Evolutionary conservation across 1,140 invertebrate genomes (phyloP).

Genomic region (Sinella curviseta): DNA sequence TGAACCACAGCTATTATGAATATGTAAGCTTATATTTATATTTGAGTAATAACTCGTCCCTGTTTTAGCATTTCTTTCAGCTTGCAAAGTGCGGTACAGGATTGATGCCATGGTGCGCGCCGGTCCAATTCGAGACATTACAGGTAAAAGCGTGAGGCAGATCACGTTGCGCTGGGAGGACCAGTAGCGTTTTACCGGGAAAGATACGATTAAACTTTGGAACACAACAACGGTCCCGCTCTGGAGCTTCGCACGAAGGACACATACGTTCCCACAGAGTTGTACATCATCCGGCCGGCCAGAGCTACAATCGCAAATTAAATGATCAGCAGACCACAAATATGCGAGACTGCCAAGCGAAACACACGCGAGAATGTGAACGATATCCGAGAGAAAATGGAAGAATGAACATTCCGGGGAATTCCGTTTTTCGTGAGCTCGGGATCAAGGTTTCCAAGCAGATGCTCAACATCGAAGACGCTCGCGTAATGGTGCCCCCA

Average conservation of each 20-base stretch:
- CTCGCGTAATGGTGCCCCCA: neutral
- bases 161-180: neutral
- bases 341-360: slow-evolving; percentile 31
- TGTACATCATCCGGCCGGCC: slow-evolving; percentile 34
- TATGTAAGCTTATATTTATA: neutral
- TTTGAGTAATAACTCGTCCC: neutral
- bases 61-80: slow-evolving; percentile 20
- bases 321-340: slow-evolving; percentile 36
- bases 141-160: slow-evolving; percentile 1
- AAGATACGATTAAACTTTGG: neutral
- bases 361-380: slow-evolving; percentile 17
- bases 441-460: neutral
- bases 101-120: slow-evolving; percentile 1
- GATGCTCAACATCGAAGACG: neutral
- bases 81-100: slow-evolving; percentile 37
- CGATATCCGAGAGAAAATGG: slow-evolving; percentile 7
- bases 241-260: slow-evolving; percentile 25
- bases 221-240: slow-evolving; percentile 30
- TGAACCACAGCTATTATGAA: neutral
- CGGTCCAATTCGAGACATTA: neutral
- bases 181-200: slow-evolving; percentile 19
- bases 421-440: neutral
- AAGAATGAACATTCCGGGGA: neutral
- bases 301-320: slow-evolving; percentile 40
- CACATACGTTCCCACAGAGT: slow-evolving; percentile 37